Evolutionary conservation across 2,888 invertebrate genomes (phyloP).

Genomic region (Cephus runcator): DNA sequence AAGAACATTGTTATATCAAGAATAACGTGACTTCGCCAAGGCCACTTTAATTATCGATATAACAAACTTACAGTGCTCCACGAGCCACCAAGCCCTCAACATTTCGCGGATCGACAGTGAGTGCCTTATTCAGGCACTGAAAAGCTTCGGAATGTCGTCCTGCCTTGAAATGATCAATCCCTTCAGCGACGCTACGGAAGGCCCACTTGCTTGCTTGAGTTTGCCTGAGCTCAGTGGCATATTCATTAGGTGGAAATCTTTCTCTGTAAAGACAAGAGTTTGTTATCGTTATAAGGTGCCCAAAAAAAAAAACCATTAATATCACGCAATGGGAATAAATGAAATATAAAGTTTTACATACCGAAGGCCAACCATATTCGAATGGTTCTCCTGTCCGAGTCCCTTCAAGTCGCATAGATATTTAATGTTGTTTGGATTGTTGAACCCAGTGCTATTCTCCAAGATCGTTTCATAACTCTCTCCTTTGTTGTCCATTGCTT

Average conservation of each 20-base stretch:
- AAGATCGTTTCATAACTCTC: slow-evolving; percentile 84
- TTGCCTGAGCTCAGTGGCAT: slow-evolving; percentile 85
- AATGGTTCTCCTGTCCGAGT: slow-evolving; percentile 76
- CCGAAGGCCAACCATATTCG: slow-evolving; percentile 78
- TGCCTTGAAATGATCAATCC: slow-evolving; percentile 93
- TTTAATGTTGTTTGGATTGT: slow-evolving; percentile 89
- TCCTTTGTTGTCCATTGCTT: slow-evolving; percentile 82
- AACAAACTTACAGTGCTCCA: slow-evolving; percentile 78
- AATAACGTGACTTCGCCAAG: slow-evolving; percentile 9
- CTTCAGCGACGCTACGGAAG: slow-evolving; percentile 91
- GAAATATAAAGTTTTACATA: slow-evolving; percentile 57
- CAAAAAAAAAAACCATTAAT: slow-evolving; percentile 10
- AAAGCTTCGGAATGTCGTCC: slow-evolving; percentile 94
- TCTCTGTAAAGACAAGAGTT: slow-evolving; percentile 67
- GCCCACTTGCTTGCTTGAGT: slow-evolving; percentile 95
- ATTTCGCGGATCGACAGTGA: slow-evolving; percentile 91
- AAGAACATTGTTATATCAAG: slow-evolving; percentile 12
- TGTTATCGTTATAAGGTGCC: background rate
- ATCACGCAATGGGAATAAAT: background rate
- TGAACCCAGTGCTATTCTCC: slow-evolving; percentile 85
- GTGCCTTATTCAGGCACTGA: slow-evolving; percentile 92
- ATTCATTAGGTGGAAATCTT: slow-evolving; percentile 83
- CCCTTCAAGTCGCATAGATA: slow-evolving; percentile 82
- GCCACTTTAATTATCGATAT: background rate
- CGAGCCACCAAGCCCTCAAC: slow-evolving; percentile 93